These are phyloP conservation scores for Rhinichthys osculus DNA, from an alignment of 2,797 vertebrate species.

Conservation along the genomic window DNA sequence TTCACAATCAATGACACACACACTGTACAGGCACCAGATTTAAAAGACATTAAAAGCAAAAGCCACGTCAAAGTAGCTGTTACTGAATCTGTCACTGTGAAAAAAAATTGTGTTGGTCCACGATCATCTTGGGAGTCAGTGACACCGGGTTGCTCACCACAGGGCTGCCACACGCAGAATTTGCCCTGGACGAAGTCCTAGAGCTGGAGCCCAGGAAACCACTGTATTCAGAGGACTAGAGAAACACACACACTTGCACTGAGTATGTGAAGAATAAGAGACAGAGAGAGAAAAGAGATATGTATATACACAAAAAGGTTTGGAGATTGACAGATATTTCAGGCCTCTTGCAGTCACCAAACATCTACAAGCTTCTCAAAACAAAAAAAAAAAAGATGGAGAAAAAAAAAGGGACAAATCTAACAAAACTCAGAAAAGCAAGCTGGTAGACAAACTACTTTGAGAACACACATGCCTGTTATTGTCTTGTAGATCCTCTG, in stretches of 20 bases:
- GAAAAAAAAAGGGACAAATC: not conserved
- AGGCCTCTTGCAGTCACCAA: not conserved
- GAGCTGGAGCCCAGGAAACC: constrained; percentile 87
- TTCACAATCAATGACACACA: not conserved
- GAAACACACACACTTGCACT: constrained; percentile 1
- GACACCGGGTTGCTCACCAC: constrained; percentile 86
- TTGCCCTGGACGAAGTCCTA: constrained; percentile 90
- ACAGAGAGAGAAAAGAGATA: too few species aligned
- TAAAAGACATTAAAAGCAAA: not conserved
- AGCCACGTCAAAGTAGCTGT: not conserved
- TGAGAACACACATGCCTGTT: not conserved
- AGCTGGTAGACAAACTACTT: not conserved
- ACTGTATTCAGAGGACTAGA: constrained; percentile 87
- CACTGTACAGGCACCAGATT: not conserved
- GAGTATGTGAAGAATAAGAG: not conserved
- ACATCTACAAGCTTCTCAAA: not conserved
- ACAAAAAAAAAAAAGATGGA: too few species aligned
- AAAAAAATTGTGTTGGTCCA: not conserved
- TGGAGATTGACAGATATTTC: not conserved
- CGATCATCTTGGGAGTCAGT: constrained; percentile 23
- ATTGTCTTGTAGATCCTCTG: not conserved
- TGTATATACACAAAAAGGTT: not conserved
- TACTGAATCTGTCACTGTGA: not conserved
- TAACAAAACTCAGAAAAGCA: not conserved
- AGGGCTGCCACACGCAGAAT: constrained; percentile 91